A percentile compares a stretch with the other conserved stretches of the same genome.
These are phyloP conservation scores for Larimichthys crocea DNA, from an alignment of 2,113 vertebrate genomes.

Conservation along the genomic window DNA sequence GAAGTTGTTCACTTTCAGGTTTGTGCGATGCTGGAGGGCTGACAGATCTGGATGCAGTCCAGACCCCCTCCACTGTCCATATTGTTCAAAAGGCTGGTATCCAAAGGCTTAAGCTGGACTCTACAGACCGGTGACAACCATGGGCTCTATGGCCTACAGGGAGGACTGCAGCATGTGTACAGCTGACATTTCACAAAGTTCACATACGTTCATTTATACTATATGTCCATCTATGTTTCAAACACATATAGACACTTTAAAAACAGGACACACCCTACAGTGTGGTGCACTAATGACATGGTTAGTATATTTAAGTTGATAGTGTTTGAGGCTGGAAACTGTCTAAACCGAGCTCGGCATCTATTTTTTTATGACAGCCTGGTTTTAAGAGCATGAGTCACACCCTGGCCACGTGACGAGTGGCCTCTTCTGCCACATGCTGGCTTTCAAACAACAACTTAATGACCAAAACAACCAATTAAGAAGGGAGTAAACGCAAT, in stretches of 20 bases:
- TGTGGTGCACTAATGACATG: constrained; percentile 70
- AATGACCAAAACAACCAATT: constrained; percentile 43
- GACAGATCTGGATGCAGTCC: constrained; percentile 53
- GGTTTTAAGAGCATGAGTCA: constrained; percentile 60
- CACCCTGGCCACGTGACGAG: constrained; percentile 36
- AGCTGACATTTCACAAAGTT: background rate
- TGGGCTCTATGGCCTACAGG: background rate
- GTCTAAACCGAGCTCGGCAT: constrained; percentile 54
- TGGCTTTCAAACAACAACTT: constrained; percentile 28
- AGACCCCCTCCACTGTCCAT: constrained; percentile 41
- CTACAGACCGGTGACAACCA: background rate
- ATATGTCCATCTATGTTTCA: constrained; percentile 20
- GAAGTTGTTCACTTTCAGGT: constrained; percentile 50
- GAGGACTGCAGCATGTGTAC: background rate
- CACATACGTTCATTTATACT: constrained; percentile 7
- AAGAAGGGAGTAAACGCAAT: constrained; percentile 10
- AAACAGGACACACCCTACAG: constrained; percentile 60
- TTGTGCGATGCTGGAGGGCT: constrained; percentile 35
- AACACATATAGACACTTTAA: constrained; percentile 15
- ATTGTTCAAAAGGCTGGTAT: constrained; percentile 40
- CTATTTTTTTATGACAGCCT: constrained; percentile 50
- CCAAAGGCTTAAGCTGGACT: constrained; percentile 26
- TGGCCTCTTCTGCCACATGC: constrained; percentile 23
- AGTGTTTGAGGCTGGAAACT: constrained; percentile 62
- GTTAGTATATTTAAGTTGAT: constrained; percentile 58